These are phyloP conservation scores for Cassiopea xamachana DNA, from an alignment of 30 jellyfish, hydroid and myxozoan species.

Conservation along the genomic window DNA sequence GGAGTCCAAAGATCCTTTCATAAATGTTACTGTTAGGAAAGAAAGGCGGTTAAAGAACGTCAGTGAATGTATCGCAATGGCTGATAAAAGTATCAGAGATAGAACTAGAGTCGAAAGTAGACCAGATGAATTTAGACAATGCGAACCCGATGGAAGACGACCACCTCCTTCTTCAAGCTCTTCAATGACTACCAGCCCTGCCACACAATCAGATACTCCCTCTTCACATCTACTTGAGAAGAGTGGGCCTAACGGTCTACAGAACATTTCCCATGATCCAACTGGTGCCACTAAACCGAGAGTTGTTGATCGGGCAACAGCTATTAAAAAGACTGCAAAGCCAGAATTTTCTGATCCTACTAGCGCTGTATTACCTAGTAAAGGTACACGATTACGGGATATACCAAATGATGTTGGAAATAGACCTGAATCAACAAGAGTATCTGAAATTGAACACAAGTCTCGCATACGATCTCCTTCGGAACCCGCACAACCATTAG, in stretches of 20 bases:
- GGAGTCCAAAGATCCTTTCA: conserved; percentile 3
- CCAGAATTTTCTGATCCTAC: not conserved
- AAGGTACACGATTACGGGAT: conserved; percentile 18
- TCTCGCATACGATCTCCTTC: conserved; percentile 27
- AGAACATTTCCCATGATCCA: conserved; percentile 17
- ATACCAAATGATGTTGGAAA: not conserved
- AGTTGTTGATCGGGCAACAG: conserved; percentile 37
- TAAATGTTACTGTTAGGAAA: conserved; percentile 48
- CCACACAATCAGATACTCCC: not conserved
- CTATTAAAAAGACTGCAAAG: conserved; percentile 29
- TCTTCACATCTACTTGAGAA: not conserved
- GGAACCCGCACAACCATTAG: conserved; percentile 13
- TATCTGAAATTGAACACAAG: conserved; percentile 18
- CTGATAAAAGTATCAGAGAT: not conserved
- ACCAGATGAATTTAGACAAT: not conserved
- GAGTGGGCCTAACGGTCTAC: not conserved
- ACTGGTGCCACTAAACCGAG: conserved; percentile 52
- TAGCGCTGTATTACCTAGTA: not conserved
- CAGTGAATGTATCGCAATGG: not conserved
- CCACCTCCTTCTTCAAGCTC: not conserved
- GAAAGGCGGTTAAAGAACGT: conserved; percentile 8
- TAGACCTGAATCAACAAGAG: conserved; percentile 9
- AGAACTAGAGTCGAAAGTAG: not conserved
- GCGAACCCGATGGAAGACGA: not conserved
- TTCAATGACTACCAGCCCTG: not conserved